Base-by-base conservation (phyloP, 2,797 vertebrate species). In the Paratrypauchen microcephalus region DNA sequence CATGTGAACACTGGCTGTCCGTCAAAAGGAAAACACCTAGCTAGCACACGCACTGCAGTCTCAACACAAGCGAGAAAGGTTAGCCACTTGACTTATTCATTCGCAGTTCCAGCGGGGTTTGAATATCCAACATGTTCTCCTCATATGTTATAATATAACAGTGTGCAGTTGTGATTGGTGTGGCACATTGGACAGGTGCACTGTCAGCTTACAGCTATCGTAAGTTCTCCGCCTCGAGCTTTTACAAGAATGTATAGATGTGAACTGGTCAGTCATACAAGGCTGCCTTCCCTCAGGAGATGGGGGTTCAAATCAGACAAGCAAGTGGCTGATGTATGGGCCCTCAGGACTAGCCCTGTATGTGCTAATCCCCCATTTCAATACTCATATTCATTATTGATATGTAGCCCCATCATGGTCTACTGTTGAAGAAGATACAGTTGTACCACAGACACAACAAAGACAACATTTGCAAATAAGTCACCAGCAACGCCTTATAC, bases 171-270 rank as follows among this genome's bases (percentile, higher is more conserved):
- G 16, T 30, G 47, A 26, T 16, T 48, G 61, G 21, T 9, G 62
- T 30, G 45, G 62, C 26, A 50, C 24, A 50, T 50, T 50, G 62
- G 62, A 65, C 62, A 65, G 62, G 24, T 54, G 32, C 52, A 47
- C 15, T 68, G 66, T 59, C 66, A 60, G 55, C 32, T 21, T 32
- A 59, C 66, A 26, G 47, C 52, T 47, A 30, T 30, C 30, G 15
- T 58, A 58, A 47, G 36, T 68, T 28, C 24, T 28, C 21, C 6
- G 61, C 65, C 65, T 67, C 52, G 13, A 63, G 61, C 61, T 8
- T 63, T 63, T 63, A 63, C n/a, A 45, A 63, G 21, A 63, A 63
- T 45, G 12, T 63, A 47, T 61, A 32, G 59, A 36, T 45, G 60
- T 63, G 39, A 39, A 39, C 21, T 45, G 60, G 39, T 45, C 36